Conservation (phyloP, 1,140 invertebrate species). For the Hycleus phaleratus region DNA sequence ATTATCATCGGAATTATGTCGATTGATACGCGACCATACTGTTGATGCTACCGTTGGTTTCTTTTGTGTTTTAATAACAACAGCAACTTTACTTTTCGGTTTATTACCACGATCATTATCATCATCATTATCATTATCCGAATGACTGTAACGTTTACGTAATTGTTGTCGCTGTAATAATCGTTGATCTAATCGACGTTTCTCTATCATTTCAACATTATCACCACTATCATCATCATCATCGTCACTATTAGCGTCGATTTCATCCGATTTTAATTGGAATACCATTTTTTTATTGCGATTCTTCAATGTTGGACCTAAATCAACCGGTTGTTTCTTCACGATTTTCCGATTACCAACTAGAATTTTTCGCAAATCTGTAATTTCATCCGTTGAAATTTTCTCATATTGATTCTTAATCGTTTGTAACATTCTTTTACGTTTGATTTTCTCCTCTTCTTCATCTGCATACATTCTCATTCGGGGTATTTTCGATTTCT, state of each 20-base stretch:
- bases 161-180: not conserved
- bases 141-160: not conserved
- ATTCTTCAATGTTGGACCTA: slow-evolving; percentile 31
- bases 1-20: slow-evolving; percentile 6
- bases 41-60: slow-evolving; percentile 38
- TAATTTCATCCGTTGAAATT: slow-evolving; percentile 10
- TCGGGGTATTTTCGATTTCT: slow-evolving; percentile 56
- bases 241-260: not conserved
- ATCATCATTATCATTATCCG: not conserved
- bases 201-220: not conserved
- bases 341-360: slow-evolving; percentile 16
- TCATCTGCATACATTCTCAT: slow-evolving; percentile 88
- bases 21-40: slow-evolving; percentile 30
- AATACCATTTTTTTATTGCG: slow-evolving; percentile 28
- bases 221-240: not conserved
- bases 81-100: slow-evolving; percentile 36
- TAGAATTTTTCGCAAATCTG: slow-evolving; percentile 31
- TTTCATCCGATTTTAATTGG: slow-evolving; percentile 10
- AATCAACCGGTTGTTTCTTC: slow-evolving; percentile 19
- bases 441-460: slow-evolving; percentile 58
- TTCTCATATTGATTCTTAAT: slow-evolving; percentile 35
- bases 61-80: slow-evolving; percentile 37
- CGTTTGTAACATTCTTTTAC: slow-evolving; percentile 33
- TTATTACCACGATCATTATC: slow-evolving; percentile 9
- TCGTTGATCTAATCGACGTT: not conserved